Evolutionary conservation across 2,797 vertebrate species (phyloP).

Genomic region (Neopelma chrysocephalum): DNA sequence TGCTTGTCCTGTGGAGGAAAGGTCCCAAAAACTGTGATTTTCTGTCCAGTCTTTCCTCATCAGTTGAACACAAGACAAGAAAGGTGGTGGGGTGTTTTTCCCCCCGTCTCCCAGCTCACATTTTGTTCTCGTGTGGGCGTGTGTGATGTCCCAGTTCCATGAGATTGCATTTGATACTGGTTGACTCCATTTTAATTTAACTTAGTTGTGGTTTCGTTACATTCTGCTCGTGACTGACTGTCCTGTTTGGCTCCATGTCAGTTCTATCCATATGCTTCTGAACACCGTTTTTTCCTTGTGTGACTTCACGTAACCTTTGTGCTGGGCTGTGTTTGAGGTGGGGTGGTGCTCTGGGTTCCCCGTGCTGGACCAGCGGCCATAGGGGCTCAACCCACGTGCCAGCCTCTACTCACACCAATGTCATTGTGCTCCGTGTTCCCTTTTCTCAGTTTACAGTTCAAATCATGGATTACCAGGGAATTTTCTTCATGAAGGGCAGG

Average conservation of each 20-base stretch:
- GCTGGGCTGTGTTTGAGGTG: not conserved
- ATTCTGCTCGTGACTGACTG: not conserved
- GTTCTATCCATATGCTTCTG: too few relatives aligned
- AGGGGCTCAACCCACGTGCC: accelerated
- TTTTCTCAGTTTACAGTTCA: slow-evolving; percentile 81
- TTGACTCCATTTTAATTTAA: not conserved
- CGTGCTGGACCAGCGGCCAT: not conserved
- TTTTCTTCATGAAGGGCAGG: slow-evolving; percentile 79
- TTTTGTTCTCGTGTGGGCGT: not conserved
- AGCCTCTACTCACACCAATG: not conserved
- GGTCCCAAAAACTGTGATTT: not conserved
- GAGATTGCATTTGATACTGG: not conserved
- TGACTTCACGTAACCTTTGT: not conserved
- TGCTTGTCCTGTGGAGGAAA: not conserved
- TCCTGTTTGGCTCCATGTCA: too few relatives aligned
- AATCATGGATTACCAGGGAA: slow-evolving; percentile 76
- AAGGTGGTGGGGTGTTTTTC: not conserved
- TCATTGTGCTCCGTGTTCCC: not conserved
- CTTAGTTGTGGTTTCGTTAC: not conserved
- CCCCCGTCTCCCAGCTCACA: accelerated
- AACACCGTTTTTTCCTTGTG: too few relatives aligned
- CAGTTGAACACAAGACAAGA: not conserved
- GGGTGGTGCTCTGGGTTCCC: not conserved
- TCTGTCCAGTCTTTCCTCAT: not conserved
- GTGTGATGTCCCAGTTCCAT: not conserved